A percentile compares a stretch with the other conserved stretches of the same genome.
These are phyloP conservation scores for Lagopus muta DNA, from an alignment of 2,113 vertebrate genomes.

Conservation along the genomic window DNA sequence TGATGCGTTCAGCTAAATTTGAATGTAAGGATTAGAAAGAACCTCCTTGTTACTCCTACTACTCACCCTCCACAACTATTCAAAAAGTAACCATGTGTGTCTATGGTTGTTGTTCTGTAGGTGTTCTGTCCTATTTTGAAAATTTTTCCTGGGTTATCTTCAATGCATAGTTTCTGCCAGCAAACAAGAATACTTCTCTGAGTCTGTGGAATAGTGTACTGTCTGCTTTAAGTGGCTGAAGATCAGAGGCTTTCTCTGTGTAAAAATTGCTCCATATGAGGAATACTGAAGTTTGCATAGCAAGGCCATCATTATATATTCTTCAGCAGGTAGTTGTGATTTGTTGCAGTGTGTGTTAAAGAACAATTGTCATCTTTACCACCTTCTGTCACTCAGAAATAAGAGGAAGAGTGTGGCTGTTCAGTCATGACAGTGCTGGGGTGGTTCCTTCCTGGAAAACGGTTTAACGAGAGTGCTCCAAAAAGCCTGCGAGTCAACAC, in stretches of 20 bases:
- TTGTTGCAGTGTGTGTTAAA: not conserved
- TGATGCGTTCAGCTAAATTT: not conserved
- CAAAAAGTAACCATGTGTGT: not conserved
- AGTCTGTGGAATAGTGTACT: not conserved
- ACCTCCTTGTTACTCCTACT: not conserved
- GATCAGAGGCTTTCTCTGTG: not conserved
- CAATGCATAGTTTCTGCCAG: not conserved
- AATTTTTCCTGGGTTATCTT: not conserved
- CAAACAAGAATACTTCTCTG: not conserved
- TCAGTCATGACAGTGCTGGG: not conserved
- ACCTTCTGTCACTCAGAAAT: not conserved
- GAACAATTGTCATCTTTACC: not conserved
- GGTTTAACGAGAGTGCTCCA: not conserved
- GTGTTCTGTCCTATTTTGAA: not conserved
- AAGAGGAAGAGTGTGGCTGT: not conserved
- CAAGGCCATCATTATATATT: not conserved
- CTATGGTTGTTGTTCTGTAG: not conserved
- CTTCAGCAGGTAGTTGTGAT: not conserved
- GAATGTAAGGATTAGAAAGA: not conserved
- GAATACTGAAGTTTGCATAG: not conserved
- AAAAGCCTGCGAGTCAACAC: not conserved
- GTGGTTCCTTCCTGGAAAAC: not conserved
- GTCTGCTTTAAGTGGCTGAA: not conserved
- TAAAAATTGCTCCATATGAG: not conserved
- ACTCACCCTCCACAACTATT: not conserved